Conservation (phyloP, 2,113 vertebrate genomes). For the Callithrix jacchus region DNA sequence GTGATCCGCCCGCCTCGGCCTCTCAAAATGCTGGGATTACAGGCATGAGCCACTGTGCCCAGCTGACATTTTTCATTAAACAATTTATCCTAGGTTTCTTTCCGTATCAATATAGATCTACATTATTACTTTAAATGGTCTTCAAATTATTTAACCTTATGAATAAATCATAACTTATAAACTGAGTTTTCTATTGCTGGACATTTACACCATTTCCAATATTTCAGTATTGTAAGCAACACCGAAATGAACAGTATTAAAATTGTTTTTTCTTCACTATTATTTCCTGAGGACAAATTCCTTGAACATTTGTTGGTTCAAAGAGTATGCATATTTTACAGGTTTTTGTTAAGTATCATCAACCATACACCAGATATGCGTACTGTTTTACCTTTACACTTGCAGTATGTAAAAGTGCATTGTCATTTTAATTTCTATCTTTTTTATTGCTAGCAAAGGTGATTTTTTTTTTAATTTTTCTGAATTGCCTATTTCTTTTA, state of each 20-base stretch:
- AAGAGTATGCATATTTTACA: not conserved
- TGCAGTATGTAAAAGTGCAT: not conserved
- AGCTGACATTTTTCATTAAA: not conserved
- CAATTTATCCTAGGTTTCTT: not conserved
- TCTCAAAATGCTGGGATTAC: too few species aligned
- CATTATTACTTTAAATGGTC: not conserved
- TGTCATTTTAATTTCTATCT: not conserved
- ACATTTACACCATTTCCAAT: not conserved
- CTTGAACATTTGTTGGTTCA: not conserved
- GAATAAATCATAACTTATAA: not conserved
- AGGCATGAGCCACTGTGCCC: too few species aligned
- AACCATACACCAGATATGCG: not conserved
- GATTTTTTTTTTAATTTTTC: not conserved
- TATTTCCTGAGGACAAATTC: not conserved
- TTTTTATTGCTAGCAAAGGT: not conserved
- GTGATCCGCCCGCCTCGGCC: too few species aligned
- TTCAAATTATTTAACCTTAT: slow-evolving; percentile 16
- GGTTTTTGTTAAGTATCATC: not conserved
- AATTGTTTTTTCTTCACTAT: not conserved
- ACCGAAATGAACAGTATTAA: not conserved
- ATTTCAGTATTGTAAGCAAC: not conserved
- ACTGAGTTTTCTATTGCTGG: not conserved
- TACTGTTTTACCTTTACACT: not conserved
- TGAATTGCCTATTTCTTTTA: not conserved
- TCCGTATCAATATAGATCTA: not conserved